phyloP scores from a whole-genome alignment of 1,140 invertebrate genomes.

The Cyrtorhinus lividipennis region DNA sequence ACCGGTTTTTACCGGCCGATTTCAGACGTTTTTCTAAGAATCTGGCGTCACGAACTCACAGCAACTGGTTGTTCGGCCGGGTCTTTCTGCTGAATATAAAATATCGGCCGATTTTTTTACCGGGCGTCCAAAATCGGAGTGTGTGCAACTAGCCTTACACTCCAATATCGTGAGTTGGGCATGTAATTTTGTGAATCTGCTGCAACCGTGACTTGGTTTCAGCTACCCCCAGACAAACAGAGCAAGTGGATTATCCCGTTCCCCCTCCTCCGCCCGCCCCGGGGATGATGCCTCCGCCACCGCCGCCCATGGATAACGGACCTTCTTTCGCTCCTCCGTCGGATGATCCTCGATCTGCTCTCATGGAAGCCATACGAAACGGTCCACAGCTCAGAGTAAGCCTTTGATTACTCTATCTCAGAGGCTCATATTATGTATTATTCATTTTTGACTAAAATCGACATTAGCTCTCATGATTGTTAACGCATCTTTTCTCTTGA shows the following conservation, averaged over 20 bases:
- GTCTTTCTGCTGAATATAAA: neutral
- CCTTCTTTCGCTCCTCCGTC: slow-evolving; percentile 28
- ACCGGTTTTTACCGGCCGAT: too few relatives aligned
- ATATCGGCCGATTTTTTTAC: too few relatives aligned
- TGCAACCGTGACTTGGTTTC: too few relatives aligned
- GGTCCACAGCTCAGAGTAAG: slow-evolving; percentile 46
- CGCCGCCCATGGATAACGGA: slow-evolving; percentile 30
- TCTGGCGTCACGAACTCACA: too few relatives aligned
- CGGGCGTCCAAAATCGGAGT: too few relatives aligned
- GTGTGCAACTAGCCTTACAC: too few relatives aligned
- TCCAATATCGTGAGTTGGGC: too few relatives aligned
- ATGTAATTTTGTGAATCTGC: too few relatives aligned
- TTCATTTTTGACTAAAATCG: too few relatives aligned
- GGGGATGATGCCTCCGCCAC: slow-evolving; percentile 29
- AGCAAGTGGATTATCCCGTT: neutral
- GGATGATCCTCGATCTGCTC: slow-evolving; percentile 42
- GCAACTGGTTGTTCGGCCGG: too few relatives aligned
- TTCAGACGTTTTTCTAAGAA: neutral
- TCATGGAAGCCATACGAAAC: slow-evolving; percentile 63
- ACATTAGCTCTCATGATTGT: too few relatives aligned
- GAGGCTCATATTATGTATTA: neutral
- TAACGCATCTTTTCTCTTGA: too few relatives aligned
- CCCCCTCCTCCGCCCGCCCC: slow-evolving; percentile 18
- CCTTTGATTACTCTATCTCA: neutral
- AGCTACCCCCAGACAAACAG: slow-evolving; percentile 25